Evolutionary conservation across 2,888 invertebrate species (phyloP).

Genomic region (Euclidia mi): DNA sequence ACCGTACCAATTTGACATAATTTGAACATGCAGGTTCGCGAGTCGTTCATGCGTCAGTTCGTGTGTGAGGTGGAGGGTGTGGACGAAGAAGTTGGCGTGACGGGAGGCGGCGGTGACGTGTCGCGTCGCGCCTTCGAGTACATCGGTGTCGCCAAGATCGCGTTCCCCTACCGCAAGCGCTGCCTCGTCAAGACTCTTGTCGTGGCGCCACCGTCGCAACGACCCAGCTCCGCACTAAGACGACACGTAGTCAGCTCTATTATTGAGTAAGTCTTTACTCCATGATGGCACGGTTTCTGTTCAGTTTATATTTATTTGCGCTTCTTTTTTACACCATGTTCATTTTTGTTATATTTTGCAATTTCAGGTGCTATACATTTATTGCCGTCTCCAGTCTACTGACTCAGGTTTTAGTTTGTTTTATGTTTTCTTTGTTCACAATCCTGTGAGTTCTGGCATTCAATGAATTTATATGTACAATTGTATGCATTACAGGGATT

Average conservation of each 20-base stretch:
- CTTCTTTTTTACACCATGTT: constrained; percentile 6
- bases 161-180: constrained; percentile 93
- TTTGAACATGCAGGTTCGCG: constrained; percentile 92
- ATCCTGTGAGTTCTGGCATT: neutral
- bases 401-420: constrained; percentile 46
- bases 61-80: constrained; percentile 95
- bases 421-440: constrained; percentile 8
- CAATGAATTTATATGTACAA: neutral
- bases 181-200: constrained; percentile 95
- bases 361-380: constrained; percentile 41
- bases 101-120: constrained; percentile 59
- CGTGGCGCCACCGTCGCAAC: constrained; percentile 95
- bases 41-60: constrained; percentile 99
- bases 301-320: no score
- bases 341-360: constrained; percentile 52
- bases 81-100: constrained; percentile 91
- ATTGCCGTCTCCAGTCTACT: constrained; percentile 32
- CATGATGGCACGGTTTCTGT: no score
- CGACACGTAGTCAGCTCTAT: constrained; percentile 96
- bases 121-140: constrained; percentile 82
- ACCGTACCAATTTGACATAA: neutral
- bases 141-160: constrained; percentile 80
- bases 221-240: constrained; percentile 94
- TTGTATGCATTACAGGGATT: constrained; percentile 91
- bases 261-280: constrained; percentile 92